Evolutionary conservation across 2,888 invertebrate genomes (phyloP).

Genomic region (Oligia latruncula): DNA sequence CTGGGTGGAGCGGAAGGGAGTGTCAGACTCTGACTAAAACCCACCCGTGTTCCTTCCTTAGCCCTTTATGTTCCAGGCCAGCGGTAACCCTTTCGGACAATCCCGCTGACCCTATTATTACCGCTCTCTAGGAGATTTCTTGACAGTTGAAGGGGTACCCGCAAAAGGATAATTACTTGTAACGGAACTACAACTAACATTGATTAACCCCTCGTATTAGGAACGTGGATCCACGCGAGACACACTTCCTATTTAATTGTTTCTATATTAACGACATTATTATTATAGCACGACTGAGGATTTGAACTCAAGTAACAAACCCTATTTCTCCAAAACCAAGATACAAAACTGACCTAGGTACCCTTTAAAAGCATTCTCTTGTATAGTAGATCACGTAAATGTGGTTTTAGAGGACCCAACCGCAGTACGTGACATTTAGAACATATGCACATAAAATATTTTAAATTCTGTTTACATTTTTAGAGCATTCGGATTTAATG

Average conservation of each 20-base stretch:
- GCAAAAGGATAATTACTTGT: neutral
- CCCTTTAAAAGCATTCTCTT: conserved; percentile 60
- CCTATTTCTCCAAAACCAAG: conserved; percentile 9
- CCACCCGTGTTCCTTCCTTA: no score
- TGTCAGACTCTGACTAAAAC: no score
- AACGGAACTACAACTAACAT: neutral
- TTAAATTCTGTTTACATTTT: conserved; percentile 40
- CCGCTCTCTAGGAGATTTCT: no score
- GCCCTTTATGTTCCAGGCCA: no score
- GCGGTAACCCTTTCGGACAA: no score
- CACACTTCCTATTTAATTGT: no score
- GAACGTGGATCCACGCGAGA: no score
- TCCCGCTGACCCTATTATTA: no score
- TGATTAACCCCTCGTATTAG: neutral
- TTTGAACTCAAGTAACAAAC: neutral
- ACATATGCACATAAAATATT: conserved; percentile 21
- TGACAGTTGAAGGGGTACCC: no score
- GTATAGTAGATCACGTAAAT: conserved; percentile 48
- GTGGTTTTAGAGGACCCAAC: conserved; percentile 30
- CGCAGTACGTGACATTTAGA: conserved; percentile 47
- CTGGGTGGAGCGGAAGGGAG: no score
- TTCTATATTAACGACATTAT: neutral
- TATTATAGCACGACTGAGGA: neutral
- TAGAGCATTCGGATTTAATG: conserved; percentile 21
- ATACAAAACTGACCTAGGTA: conserved; percentile 32